Conservation (phyloP, 2,888 invertebrate genomes). For the Drosophila histrio region DNA sequence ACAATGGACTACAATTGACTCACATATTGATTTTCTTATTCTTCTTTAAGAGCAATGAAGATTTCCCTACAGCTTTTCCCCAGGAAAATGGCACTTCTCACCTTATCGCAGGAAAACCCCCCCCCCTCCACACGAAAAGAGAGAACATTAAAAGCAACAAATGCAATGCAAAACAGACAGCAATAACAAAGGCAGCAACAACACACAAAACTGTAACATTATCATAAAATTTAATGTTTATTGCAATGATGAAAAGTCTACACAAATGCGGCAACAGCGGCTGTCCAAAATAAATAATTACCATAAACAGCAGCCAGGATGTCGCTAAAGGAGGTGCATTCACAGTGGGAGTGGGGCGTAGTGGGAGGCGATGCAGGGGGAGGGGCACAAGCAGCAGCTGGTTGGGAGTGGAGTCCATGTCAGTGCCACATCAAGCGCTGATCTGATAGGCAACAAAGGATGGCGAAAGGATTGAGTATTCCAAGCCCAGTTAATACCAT, state of each 20-base stretch:
- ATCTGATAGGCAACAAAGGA: conserved; percentile 24
- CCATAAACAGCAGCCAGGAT: conserved; percentile 67
- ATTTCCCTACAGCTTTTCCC: background rate
- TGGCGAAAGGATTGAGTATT: conserved; percentile 41
- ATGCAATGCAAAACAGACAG: conserved; percentile 64
- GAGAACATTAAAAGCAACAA: conserved; percentile 35
- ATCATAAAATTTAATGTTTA: conserved; percentile 79
- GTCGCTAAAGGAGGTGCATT: conserved; percentile 1
- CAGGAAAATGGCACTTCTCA: conserved; percentile 17
- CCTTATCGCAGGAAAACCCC: background rate
- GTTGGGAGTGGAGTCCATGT: conserved; percentile 24
- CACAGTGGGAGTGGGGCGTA: background rate
- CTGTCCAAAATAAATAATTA: conserved; percentile 78
- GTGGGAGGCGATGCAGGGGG: background rate
- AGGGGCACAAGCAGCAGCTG: background rate
- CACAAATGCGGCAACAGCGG: conserved; percentile 62
- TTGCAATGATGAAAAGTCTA: conserved; percentile 72
- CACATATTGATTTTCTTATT: background rate
- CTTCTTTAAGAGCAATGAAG: background rate
- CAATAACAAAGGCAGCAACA: conserved; percentile 49
- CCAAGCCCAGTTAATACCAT: conserved; percentile 58
- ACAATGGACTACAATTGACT: background rate
- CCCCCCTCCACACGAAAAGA: background rate
- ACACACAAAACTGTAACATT: conserved; percentile 57
- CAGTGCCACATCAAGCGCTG: conserved; percentile 35